These are phyloP conservation scores for Clarias laeviceps DNA, from an alignment of 2,797 vertebrate genomes.

Conservation along the genomic window DNA sequence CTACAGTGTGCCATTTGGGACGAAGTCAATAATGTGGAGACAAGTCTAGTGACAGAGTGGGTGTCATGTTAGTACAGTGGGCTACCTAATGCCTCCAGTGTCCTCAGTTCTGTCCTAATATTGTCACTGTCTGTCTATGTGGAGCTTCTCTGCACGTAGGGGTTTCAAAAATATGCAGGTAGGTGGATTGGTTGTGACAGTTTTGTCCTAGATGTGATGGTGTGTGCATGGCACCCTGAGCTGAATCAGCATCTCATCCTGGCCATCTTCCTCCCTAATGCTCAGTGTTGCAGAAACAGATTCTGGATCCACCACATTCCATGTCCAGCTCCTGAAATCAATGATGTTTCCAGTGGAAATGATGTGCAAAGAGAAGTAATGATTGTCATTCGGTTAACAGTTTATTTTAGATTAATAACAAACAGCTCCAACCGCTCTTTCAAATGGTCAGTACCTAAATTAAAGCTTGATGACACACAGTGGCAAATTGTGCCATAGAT, in stretches of 20 bases:
- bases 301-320: not conserved
- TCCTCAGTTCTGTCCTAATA: no score
- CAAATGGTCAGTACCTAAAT: not conserved
- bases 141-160: not conserved
- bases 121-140: not conserved
- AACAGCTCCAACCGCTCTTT: not conserved
- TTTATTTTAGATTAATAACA: not conserved
- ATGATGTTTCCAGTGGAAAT: not conserved
- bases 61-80: not conserved
- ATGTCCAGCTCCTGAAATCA: not conserved
- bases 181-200: not conserved
- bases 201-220: not conserved
- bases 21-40: not conserved
- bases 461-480: not conserved
- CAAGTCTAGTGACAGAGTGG: not conserved
- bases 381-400: not conserved
- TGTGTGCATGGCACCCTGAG: not conserved
- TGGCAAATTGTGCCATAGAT: no score
- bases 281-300: not conserved
- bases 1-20: not conserved
- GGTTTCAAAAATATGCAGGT: not conserved
- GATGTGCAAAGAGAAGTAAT: not conserved
- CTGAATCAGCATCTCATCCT: not conserved
- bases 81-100: not conserved
- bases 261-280: not conserved